phyloP scores from a whole-genome alignment of 2,113 vertebrate species.

The Elephas maximus region DNA sequence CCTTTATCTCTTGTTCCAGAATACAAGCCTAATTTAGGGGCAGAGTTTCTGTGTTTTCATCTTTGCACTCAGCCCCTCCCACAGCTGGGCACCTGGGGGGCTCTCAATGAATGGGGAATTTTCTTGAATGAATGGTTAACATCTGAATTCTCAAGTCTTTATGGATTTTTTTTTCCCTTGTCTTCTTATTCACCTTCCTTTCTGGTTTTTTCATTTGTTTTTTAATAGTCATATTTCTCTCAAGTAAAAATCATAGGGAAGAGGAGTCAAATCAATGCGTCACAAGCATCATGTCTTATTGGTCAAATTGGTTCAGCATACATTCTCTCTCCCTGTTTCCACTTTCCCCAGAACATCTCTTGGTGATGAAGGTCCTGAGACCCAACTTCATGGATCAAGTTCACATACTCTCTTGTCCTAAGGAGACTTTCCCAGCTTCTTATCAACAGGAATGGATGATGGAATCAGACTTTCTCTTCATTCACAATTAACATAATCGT shows the following conservation, averaged over 20 bases:
- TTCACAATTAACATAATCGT: background rate
- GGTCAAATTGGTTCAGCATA: background rate
- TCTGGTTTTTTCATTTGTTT: background rate
- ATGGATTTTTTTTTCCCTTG: too few species aligned
- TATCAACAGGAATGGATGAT: background rate
- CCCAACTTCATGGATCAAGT: too few species aligned
- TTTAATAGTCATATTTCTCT: background rate
- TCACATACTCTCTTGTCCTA: background rate
- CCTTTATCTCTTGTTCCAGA: too few species aligned
- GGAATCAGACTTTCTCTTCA: background rate
- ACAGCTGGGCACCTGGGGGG: rapidly evolving
- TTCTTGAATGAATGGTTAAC: rapidly evolving
- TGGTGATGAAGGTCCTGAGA: background rate
- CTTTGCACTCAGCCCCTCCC: rapidly evolving
- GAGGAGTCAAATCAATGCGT: background rate
- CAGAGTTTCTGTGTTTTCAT: background rate
- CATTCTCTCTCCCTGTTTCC: background rate
- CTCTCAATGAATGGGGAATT: background rate
- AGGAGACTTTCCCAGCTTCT: background rate
- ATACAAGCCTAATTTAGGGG: rapidly evolving
- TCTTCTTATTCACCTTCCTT: background rate
- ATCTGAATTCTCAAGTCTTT: rapidly evolving
- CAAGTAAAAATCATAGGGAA: background rate
- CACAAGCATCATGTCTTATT: background rate
- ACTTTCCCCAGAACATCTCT: background rate